Base-by-base conservation (phyloP, 1,140 invertebrate species). In the Drosophila parvula region DNA sequence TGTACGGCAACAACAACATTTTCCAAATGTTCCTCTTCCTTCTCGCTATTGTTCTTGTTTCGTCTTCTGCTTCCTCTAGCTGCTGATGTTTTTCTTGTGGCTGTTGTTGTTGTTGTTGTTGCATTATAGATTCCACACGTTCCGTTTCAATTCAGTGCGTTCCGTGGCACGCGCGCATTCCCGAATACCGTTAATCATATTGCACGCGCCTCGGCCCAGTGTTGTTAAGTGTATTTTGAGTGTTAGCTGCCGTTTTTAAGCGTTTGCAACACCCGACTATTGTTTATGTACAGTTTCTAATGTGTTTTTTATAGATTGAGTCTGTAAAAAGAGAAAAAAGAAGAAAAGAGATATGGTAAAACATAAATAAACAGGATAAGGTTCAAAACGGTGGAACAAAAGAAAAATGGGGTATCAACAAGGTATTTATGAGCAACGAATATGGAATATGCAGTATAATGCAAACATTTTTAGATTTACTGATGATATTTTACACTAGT, bases 1-100 rank as follows among this genome's bases (percentile, higher is more conserved):
- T 88, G 58, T 86, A 51, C 57, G 68, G 70, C 76, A 88, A 86
- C 84, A 88, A 88, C 83, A 86, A 83, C 76, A 83, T 67, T 59
- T 43, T 56, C 38, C 44, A 75, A 41, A 60, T 44, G 55, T 59
- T 57, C 44, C 44, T 47, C 38, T 71, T 47, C 38, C 55, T 53
- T 76, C 40, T 44, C 10, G 69, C 43, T 56, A 51, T 41, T 53
- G 16, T 48, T 68, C 38, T 50, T 57, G 43, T 55, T 61, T 38
- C 51, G 57, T 51, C 60, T 18, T 51, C 36, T 55, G 51, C 51
- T 9, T 32, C 30, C 8, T 40, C 22, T n/a, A 10, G 11, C 41
- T 45, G 27, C 38, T 63, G 53, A 10, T 40, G 38, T 60, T 60
- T 14, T n/a, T 51, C 53, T n/a, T 51, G 27, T 55, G 43, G 22